These are phyloP conservation scores for Cosmia pyralina DNA, from an alignment of 2,888 invertebrate species.

Conservation along the genomic window DNA sequence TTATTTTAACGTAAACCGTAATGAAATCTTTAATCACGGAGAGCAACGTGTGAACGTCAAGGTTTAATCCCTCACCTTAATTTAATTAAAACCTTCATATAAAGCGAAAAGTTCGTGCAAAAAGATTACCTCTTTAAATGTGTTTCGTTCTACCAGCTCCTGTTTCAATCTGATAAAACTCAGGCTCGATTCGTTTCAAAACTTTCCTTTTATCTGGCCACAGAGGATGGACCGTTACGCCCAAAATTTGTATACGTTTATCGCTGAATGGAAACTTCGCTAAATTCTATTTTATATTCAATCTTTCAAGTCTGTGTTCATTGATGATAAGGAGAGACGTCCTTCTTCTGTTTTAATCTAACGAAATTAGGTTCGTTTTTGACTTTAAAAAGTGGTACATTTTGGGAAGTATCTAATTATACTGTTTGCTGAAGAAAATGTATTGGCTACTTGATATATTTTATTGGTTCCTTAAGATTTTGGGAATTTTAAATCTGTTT, in stretches of 20 bases:
- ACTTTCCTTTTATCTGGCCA: conserved; percentile 79
- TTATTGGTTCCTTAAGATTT: conserved; percentile 1
- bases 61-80: conserved; percentile 42
- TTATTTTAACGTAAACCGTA: conserved; percentile 1
- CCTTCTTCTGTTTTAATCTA: conserved; percentile 65
- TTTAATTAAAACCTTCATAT: conserved; percentile 65
- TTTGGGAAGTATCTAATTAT: conserved; percentile 26
- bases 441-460: conserved; percentile 27
- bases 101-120: conserved; percentile 72
- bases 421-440: conserved; percentile 14
- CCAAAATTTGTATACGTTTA: conserved; percentile 79
- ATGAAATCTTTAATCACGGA: conserved; percentile 52
- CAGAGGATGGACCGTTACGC: conserved; percentile 68
- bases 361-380: conserved; percentile 60
- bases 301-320: conserved; percentile 73
- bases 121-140: conserved; percentile 72
- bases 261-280: conserved; percentile 72
- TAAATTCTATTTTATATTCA: conserved; percentile 78
- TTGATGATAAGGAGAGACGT: conserved; percentile 68
- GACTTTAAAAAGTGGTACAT: conserved; percentile 21
- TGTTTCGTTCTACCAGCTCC: conserved; percentile 70
- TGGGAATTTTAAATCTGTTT: background rate
- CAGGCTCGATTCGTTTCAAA: conserved; percentile 75
- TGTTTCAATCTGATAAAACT: conserved; percentile 75
- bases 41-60: conserved; percentile 35